A percentile compares a stretch with the other conserved stretches of the same genome.
phyloP scores from a whole-genome alignment of 2,113 vertebrate species.

The Pomatorhinus ruficollis region DNA sequence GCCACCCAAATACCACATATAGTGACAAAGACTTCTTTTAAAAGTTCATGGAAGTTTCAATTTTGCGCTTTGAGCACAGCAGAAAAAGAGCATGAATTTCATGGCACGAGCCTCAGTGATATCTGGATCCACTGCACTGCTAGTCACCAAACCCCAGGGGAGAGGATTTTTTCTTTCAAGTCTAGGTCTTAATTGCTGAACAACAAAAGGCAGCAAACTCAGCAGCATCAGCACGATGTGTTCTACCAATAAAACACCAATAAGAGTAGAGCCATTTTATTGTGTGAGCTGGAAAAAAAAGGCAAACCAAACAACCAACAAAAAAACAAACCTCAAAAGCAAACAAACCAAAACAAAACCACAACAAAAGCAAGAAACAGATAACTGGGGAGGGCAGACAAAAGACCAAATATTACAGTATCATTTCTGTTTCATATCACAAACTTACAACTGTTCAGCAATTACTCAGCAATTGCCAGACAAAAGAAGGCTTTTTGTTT shows the following conservation, averaged over 20 bases:
- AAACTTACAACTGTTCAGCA: background rate
- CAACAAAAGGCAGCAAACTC: background rate
- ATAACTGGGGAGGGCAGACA: background rate
- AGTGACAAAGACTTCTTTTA: accelerated
- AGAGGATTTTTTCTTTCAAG: background rate
- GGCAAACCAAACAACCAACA: background rate
- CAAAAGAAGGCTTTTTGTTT: constrained; percentile 38
- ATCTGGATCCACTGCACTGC: background rate
- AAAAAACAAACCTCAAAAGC: background rate
- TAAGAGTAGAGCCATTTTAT: background rate
- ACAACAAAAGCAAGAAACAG: background rate
- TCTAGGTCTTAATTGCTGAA: background rate
- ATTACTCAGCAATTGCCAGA: constrained; percentile 2
- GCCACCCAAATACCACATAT: background rate
- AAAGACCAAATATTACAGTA: background rate
- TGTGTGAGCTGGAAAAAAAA: background rate
- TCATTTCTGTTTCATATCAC: background rate
- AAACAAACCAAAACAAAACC: background rate
- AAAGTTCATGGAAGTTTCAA: accelerated
- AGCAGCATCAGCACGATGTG: background rate
- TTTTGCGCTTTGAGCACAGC: background rate
- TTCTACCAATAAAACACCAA: background rate
- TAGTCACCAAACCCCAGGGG: background rate
- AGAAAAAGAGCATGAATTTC: background rate
- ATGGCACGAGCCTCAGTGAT: background rate